Evolutionary conservation across 2,888 invertebrate species (phyloP).

Genomic region (Alcis repandata): DNA sequence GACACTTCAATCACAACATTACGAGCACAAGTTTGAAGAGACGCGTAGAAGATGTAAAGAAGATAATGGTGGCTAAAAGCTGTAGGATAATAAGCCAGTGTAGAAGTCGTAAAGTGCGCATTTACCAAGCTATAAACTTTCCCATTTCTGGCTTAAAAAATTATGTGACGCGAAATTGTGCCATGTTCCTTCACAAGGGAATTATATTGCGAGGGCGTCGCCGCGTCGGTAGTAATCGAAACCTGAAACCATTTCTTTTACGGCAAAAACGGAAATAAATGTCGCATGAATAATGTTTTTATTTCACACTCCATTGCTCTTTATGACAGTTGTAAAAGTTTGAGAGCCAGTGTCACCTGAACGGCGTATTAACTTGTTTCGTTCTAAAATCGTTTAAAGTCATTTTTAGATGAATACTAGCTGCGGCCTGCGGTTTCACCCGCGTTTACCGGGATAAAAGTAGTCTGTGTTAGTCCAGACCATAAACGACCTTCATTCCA

Average conservation of each 20-base stretch:
- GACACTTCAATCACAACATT: no score
- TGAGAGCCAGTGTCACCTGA: constrained; percentile 28
- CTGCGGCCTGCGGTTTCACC: no score
- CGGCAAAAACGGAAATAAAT: constrained; percentile 29
- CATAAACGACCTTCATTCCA: no score
- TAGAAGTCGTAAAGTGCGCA: constrained; percentile 11
- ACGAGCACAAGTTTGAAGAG: no score
- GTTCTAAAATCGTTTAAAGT: not conserved
- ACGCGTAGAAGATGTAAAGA: not conserved
- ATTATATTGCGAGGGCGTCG: constrained; percentile 1
- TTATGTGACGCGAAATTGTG: constrained; percentile 8
- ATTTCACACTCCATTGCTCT: constrained; percentile 33
- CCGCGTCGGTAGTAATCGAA: constrained; percentile 19
- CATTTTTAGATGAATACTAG: no score
- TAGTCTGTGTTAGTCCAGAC: no score
- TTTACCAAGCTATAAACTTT: constrained; percentile 9
- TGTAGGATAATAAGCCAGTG: not conserved
- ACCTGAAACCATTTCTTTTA: constrained; percentile 21
- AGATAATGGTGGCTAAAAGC: not conserved
- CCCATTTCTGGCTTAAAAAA: constrained; percentile 7
- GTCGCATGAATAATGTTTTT: constrained; percentile 34
- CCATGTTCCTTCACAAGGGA: not conserved
- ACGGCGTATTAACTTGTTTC: constrained; percentile 7
- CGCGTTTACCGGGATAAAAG: no score
- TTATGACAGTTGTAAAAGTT: constrained; percentile 29